Evolutionary conservation across 2,797 vertebrate species (phyloP).

Genomic region (Pangasius krempfi): DNA sequence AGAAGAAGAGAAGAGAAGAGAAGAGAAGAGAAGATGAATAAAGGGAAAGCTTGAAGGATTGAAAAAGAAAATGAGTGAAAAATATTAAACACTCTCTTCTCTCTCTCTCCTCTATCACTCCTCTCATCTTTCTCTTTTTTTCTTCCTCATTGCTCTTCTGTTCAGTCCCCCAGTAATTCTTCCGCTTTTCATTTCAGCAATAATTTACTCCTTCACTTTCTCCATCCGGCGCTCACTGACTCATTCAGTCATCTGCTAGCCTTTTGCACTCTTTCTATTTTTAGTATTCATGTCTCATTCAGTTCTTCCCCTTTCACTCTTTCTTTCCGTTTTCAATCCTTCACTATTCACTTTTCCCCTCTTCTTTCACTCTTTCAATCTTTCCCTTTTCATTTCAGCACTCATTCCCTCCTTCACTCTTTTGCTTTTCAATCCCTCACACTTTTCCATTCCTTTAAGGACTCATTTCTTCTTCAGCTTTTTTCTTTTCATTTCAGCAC

Average conservation of each 20-base stretch:
- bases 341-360: neutral
- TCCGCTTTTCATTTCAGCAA: neutral
- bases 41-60: neutral
- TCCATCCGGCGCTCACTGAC: neutral
- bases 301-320: constrained; percentile 10
- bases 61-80: neutral
- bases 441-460: neutral
- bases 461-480: neutral
- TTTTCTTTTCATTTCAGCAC: neutral
- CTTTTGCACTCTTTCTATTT: neutral
- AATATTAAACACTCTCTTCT: neutral
- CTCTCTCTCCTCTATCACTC: neutral
- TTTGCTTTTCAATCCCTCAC: neutral
- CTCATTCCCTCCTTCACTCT: neutral
- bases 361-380: neutral
- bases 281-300: neutral
- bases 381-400: neutral
- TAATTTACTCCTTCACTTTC: constrained; percentile 1
- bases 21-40: neutral
- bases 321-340: constrained; percentile 14
- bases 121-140: neutral
- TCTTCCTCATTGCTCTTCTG: neutral
- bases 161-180: neutral
- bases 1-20: neutral
- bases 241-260: neutral